Conservation (phyloP, 2,797 vertebrate species). For the Myotis daubentonii region DNA sequence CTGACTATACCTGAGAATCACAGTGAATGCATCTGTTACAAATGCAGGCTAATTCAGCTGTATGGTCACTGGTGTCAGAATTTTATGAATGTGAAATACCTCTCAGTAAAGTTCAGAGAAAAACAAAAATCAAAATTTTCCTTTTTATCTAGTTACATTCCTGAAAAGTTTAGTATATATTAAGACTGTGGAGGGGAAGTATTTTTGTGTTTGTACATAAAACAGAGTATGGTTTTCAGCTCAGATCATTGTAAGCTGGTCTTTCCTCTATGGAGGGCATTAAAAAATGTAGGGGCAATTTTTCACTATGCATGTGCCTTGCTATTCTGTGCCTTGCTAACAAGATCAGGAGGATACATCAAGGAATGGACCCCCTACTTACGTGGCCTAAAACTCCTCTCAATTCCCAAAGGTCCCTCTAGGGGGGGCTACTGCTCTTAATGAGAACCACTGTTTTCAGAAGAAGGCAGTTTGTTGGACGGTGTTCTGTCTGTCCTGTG, state of each 20-base stretch:
- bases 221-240: not conserved
- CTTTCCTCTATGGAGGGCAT: not conserved
- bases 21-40: not conserved
- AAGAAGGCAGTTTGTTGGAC: not conserved
- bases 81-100: not conserved
- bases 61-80: not conserved
- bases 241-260: not conserved
- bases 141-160: not conserved
- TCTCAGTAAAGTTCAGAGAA: not conserved
- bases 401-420: constrained; percentile 34
- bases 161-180: not conserved
- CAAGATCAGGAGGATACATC: not conserved
- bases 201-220: constrained; percentile 3
- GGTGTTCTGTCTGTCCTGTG: not conserved
- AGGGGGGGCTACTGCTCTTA: constrained; percentile 35
- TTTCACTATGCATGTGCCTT: not conserved
- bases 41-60: not conserved
- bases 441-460: not conserved
- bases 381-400: not conserved
- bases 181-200: not conserved
- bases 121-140: not conserved
- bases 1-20: not conserved
- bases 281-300: not conserved
- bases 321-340: not conserved
- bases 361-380: not conserved